Evolutionary conservation across 1,140 invertebrate species (phyloP).

Genomic region (Philaenus spumarius): DNA sequence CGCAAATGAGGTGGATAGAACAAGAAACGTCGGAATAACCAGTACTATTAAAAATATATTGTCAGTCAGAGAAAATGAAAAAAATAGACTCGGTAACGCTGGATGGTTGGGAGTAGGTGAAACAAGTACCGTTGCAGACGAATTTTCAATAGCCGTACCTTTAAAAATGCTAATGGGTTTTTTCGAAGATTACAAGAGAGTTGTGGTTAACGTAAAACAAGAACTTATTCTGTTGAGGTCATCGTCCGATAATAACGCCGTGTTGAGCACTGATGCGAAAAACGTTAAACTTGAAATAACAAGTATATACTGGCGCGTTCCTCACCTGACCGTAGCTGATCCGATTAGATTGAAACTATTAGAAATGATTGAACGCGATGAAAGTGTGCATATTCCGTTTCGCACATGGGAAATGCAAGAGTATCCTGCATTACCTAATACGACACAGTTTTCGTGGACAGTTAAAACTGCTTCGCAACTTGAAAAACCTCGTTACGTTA

Average conservation of each 20-base stretch:
- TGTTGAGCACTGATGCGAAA: neutral
- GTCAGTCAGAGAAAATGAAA: conserved; percentile 29
- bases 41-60: conserved; percentile 38
- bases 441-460: conserved; percentile 29
- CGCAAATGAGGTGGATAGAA: conserved; percentile 39
- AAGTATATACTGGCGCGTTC: conserved; percentile 32
- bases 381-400: conserved; percentile 31
- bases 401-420: conserved; percentile 38
- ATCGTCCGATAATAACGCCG: conserved; percentile 30
- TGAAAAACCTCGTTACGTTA: conserved; percentile 32
- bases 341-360: conserved; percentile 15
- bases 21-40: conserved; percentile 37
- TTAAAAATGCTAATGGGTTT: conserved; percentile 39
- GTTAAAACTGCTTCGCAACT: conserved; percentile 32
- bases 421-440: conserved; percentile 33
- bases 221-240: conserved; percentile 39
- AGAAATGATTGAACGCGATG: conserved; percentile 25
- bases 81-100: conserved; percentile 27
- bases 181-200: conserved; percentile 42
- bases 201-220: conserved; percentile 41
- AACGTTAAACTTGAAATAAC: conserved; percentile 26
- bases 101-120: conserved; percentile 25
- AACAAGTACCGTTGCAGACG: neutral
- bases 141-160: conserved; percentile 38
- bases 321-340: conserved; percentile 27